phyloP scores from a whole-genome alignment of 2,113 vertebrate species.

The Pituophis catenifer region DNA sequence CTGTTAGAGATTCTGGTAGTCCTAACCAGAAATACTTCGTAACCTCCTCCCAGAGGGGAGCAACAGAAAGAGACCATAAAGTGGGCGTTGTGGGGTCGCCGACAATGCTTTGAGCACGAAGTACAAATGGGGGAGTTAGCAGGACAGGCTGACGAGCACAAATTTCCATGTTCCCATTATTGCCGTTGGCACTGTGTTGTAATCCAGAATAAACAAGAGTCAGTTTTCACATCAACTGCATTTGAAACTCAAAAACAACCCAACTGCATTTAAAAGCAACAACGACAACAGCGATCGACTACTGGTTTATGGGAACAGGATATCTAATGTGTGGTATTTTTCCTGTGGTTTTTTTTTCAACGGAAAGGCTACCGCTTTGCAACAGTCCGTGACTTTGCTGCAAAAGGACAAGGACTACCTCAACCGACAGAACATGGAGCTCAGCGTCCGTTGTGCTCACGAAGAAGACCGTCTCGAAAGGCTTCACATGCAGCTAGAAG shows the following conservation, averaged over 20 bases:
- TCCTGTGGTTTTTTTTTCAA: background rate
- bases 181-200: rapidly evolving
- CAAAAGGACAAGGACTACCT: constrained; percentile 98
- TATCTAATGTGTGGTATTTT: background rate
- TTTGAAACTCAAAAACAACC: background rate
- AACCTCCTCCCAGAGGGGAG: too few species aligned
- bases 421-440: constrained; percentile 90
- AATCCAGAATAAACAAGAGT: background rate
- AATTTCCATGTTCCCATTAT: background rate
- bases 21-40: too few species aligned
- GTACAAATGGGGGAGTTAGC: background rate
- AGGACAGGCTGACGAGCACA: background rate
- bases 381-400: constrained; percentile 86
- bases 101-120: too few species aligned
- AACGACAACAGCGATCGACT: background rate
- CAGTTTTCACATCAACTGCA: background rate
- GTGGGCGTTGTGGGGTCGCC: too few species aligned
- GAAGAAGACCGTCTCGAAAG: constrained; percentile 90
- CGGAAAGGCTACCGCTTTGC: constrained; percentile 78
- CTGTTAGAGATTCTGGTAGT: too few species aligned
- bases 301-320: background rate
- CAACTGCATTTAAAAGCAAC: background rate
- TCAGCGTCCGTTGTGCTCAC: constrained; percentile 89
- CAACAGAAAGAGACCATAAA: too few species aligned
- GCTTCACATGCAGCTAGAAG: constrained; percentile 88